Percentiles rank a stretch among this genome's conserved stretches.
Conservation (phyloP, 1,140 invertebrate species). For the Argopecten irradians region DNA sequence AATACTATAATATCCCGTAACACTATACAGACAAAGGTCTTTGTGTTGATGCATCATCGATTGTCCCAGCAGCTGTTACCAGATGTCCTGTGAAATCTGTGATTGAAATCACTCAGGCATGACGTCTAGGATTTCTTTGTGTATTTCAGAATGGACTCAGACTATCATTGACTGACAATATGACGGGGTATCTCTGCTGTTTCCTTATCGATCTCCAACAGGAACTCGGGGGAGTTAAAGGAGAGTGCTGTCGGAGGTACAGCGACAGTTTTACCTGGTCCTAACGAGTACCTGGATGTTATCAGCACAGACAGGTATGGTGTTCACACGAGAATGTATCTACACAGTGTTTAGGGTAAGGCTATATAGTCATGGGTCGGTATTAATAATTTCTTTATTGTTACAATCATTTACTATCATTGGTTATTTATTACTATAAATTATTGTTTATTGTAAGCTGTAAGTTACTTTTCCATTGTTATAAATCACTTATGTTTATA, state of each 20-base stretch:
- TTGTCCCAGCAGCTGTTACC: neutral
- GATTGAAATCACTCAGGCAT: neutral
- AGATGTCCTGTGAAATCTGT: neutral
- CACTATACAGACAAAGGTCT: neutral
- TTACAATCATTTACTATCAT: too few species aligned
- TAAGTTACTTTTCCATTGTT: too few species aligned
- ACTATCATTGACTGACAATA: neutral
- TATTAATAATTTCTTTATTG: neutral
- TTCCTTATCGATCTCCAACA: neutral
- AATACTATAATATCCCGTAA: too few species aligned
- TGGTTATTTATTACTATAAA: too few species aligned
- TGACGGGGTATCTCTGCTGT: neutral
- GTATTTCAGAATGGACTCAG: neutral
- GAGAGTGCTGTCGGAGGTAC: neutral
- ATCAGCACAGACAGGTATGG: neutral
- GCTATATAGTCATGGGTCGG: neutral
- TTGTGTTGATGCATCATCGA: neutral
- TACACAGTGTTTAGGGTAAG: neutral
- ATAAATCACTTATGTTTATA: neutral
- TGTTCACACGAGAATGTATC: neutral
- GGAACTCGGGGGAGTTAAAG: neutral
- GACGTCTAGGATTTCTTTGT: neutral
- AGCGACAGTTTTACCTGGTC: neutral
- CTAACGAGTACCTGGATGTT: slow-evolving; percentile 9
- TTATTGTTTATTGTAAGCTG: too few species aligned